phyloP scores from a whole-genome alignment of 64 coral and sea anemone genomes.

The Stichodactyla mertensii region DNA sequence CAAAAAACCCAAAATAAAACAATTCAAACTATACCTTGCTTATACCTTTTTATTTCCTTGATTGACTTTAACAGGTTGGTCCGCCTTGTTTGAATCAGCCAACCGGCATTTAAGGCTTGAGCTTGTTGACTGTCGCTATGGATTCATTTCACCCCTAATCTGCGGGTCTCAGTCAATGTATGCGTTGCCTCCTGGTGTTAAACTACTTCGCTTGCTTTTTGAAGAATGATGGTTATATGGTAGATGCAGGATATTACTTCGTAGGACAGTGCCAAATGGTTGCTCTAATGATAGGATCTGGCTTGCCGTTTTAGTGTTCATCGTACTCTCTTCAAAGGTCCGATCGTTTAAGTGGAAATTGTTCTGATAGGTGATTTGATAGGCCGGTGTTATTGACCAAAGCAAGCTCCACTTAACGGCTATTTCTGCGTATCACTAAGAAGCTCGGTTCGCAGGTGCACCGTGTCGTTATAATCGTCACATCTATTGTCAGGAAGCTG shows the following conservation, averaged over 20 bases:
- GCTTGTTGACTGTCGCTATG: background rate
- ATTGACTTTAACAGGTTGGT: background rate
- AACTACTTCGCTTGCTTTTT: background rate
- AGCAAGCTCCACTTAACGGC: constrained; percentile 7
- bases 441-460: background rate
- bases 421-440: constrained; percentile 12
- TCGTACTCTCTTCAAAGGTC: background rate
- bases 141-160: background rate
- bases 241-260: background rate
- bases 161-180: constrained; percentile 2
- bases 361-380: background rate
- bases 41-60: background rate
- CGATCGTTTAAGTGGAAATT: constrained; percentile 25
- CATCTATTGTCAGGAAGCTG: constrained; percentile 10
- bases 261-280: background rate
- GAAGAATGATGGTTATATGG: background rate
- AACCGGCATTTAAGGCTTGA: background rate
- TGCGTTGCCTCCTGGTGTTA: background rate
- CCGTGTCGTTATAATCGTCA: constrained; percentile 3
- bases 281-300: background rate
- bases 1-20: too few relatives aligned
- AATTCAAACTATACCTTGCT: too few relatives aligned
- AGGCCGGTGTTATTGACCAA: background rate
- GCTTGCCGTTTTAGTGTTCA: constrained; percentile 9
- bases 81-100: background rate